Evolutionary conservation across 2,797 vertebrate species (phyloP).

Genomic region (Acipenser ruthenus): DNA sequence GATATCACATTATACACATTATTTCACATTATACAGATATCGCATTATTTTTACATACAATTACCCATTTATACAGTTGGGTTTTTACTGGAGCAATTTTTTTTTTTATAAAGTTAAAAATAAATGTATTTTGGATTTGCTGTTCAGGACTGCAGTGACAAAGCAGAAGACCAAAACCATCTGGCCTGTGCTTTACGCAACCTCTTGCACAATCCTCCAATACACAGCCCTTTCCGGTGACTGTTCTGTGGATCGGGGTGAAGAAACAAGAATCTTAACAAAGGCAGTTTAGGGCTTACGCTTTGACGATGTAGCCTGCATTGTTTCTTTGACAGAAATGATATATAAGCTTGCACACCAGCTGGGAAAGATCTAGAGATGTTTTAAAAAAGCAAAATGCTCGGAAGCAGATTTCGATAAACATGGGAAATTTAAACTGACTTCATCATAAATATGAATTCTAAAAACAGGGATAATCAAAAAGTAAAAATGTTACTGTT

Average conservation of each 20-base stretch:
- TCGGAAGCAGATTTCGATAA: too few relatives aligned
- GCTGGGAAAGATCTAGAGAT: neutral
- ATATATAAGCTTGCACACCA: neutral
- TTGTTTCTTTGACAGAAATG: neutral
- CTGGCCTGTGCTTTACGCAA: constrained; percentile 12
- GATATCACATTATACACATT: too few relatives aligned
- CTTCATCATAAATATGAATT: too few relatives aligned
- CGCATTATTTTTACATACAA: too few relatives aligned
- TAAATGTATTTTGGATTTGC: neutral
- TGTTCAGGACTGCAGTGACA: constrained; percentile 9
- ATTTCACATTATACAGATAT: too few relatives aligned
- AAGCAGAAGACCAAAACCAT: neutral
- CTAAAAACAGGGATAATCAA: too few relatives aligned
- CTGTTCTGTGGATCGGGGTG: constrained; percentile 7
- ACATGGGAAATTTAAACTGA: too few relatives aligned
- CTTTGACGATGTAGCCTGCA: neutral
- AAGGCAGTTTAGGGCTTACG: neutral
- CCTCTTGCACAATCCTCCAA: constrained; percentile 11
- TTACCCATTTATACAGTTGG: too few relatives aligned
- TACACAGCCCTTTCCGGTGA: constrained; percentile 5
- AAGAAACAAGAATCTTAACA: neutral
- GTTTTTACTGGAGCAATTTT: too few relatives aligned
- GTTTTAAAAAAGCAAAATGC: too few relatives aligned
- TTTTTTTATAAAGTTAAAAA: neutral
- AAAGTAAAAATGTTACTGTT: too few relatives aligned